phyloP scores from a whole-genome alignment of 1,140 invertebrate species.

The Pseudomyrmex dendroicus region DNA sequence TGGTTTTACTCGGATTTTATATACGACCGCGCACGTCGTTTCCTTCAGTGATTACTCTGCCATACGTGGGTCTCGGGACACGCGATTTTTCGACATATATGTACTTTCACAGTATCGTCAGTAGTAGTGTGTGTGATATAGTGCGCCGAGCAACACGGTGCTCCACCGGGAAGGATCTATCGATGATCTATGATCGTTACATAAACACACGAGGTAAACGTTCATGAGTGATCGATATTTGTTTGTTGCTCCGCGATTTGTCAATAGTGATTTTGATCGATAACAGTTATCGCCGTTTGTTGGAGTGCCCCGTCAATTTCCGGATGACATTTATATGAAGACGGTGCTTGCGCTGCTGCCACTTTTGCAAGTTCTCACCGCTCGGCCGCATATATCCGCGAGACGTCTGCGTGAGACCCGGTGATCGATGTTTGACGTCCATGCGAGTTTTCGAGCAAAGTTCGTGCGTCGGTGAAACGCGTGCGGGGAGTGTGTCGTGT shows the following conservation, averaged over 20 bases:
- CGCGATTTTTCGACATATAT: no score
- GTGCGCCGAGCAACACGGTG: conserved; percentile 39
- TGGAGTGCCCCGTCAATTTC: not conserved
- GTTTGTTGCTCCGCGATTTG: no score
- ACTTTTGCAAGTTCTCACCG: not conserved
- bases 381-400: not conserved
- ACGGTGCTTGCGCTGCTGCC: not conserved
- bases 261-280: conserved; percentile 19
- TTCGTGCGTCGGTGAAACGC: not conserved
- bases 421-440: conserved; percentile 34
- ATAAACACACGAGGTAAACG: conserved; percentile 36
- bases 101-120: not conserved
- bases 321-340: not conserved
- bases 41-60: conserved; percentile 43
- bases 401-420: not conserved
- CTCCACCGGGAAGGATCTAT: conserved; percentile 37
- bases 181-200: conserved; percentile 32
- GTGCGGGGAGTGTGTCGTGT: conserved; percentile 37
- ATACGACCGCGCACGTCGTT: not conserved
- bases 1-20: not conserved
- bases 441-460: not conserved
- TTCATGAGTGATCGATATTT: conserved; percentile 7
- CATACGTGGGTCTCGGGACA: not conserved
- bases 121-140: conserved; percentile 42
- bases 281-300: not conserved